A percentile compares a stretch with the other conserved stretches of the same genome.
Conservation (phyloP, 2,797 vertebrate genomes). For the Chaunax sp. region DNA sequence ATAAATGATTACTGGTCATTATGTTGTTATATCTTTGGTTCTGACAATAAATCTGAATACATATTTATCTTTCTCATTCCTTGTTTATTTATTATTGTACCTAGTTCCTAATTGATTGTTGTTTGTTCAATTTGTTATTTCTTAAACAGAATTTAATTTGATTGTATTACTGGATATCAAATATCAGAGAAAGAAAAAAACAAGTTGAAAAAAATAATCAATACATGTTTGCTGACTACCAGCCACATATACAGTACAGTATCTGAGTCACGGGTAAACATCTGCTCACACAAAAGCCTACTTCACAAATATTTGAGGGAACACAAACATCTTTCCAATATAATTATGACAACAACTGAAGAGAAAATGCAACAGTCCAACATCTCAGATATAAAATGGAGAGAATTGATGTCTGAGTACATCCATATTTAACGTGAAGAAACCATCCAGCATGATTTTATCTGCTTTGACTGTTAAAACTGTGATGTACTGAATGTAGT, state of each 20-base stretch:
- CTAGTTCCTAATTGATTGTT: neutral
- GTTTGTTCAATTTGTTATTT: neutral
- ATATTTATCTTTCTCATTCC: no score
- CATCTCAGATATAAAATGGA: neutral
- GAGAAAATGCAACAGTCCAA: neutral
- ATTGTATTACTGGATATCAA: neutral
- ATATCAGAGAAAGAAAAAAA: neutral
- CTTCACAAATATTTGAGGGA: neutral
- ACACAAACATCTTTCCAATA: neutral
- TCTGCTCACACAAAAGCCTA: neutral
- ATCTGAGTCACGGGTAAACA: conserved; percentile 12
- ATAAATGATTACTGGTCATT: neutral
- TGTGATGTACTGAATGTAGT: no score
- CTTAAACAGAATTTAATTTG: neutral
- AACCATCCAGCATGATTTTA: no score
- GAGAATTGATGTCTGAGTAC: neutral
- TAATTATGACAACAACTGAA: neutral
- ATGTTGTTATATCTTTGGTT: neutral
- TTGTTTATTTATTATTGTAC: neutral
- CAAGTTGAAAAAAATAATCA: neutral
- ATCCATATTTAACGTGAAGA: no score
- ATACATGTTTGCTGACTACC: neutral
- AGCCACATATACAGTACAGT: neutral
- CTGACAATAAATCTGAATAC: neutral
- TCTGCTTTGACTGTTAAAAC: no score